These are phyloP conservation scores for Dicaeum eximium DNA, from an alignment of 2,113 vertebrate genomes.

Conservation along the genomic window DNA sequence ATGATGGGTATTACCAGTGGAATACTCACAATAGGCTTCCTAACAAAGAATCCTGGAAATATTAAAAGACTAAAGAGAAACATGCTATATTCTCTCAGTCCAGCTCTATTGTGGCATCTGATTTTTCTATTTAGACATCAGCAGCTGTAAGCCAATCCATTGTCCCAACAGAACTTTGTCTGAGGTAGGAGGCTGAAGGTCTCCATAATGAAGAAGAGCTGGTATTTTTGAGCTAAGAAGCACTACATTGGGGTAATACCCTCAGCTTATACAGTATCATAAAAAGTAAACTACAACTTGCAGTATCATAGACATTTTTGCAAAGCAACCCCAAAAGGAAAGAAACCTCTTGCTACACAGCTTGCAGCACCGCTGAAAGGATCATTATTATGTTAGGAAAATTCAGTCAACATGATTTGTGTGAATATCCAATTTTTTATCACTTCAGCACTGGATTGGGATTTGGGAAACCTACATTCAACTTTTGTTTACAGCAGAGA, in stretches of 20 bases:
- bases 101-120: neutral
- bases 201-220: neutral
- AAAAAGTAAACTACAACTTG: neutral
- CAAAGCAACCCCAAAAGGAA: neutral
- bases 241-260: neutral
- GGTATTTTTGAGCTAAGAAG: neutral
- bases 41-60: slow-evolving; percentile 3
- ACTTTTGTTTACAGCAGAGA: neutral
- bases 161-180: neutral
- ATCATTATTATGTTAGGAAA: neutral
- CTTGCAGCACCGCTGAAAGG: neutral
- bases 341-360: neutral
- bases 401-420: neutral
- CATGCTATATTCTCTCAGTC: neutral
- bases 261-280: neutral
- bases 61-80: neutral
- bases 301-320: neutral
- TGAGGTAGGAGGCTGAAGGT: neutral
- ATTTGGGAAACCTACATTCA: neutral
- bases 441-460: neutral
- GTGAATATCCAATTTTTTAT: neutral
- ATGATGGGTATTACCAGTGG: neutral
- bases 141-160: neutral
- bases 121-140: neutral
- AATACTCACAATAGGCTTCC: neutral